Evolutionary conservation across 2,113 vertebrate genomes (phyloP).

Genomic region (Pungitius pungitius): DNA sequence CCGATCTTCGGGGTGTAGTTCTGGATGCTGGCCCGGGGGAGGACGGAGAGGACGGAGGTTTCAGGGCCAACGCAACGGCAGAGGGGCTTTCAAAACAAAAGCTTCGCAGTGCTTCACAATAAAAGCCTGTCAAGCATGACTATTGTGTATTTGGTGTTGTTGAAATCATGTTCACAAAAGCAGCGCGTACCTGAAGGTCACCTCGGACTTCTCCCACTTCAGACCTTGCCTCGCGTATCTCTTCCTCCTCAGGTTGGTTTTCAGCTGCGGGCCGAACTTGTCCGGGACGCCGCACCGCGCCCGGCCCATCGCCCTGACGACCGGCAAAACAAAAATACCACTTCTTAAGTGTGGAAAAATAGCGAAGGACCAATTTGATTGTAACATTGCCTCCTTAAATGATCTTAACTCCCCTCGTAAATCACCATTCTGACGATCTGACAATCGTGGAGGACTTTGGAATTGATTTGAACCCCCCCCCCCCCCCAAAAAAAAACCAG

Average conservation of each 20-base stretch:
- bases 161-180: no score
- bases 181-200: conserved; percentile 92
- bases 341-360: background rate
- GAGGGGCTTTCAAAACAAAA: background rate
- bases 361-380: background rate
- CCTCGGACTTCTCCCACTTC: conserved; percentile 89
- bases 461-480: background rate
- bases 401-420: background rate
- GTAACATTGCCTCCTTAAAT: background rate
- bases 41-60: background rate
- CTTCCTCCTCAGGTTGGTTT: conserved; percentile 89
- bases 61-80: background rate
- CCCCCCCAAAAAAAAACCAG: background rate
- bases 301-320: conserved; percentile 86
- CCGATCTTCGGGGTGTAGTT: conserved; percentile 87
- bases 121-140: background rate
- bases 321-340: conserved; percentile 1
- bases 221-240: conserved; percentile 90
- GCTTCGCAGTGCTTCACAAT: background rate
- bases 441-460: background rate
- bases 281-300: conserved; percentile 91
- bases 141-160: no score
- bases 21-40: conserved; percentile 79
- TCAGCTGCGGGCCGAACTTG: conserved; percentile 88
- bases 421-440: background rate